Percentiles rank a stretch among this genome's conserved stretches.
Evolutionary conservation across 2,113 vertebrate species (phyloP).

Genomic region (Poecile atricapillus): DNA sequence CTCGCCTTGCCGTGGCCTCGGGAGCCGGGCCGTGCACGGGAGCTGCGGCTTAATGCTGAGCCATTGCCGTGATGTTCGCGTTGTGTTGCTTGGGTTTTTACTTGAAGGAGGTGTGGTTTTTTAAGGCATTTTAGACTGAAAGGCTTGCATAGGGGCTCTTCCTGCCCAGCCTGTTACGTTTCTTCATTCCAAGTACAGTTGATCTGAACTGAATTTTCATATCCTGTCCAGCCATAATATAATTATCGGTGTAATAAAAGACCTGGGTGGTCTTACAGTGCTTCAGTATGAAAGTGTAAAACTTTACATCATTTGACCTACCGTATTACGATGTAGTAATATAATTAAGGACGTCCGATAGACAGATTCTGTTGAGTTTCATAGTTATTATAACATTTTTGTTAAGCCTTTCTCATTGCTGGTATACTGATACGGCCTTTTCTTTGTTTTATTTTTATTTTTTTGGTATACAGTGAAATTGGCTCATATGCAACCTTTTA

Average conservation of each 20-base stretch:
- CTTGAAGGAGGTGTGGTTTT: background rate
- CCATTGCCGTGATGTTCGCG: accelerated
- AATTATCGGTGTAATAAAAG: background rate
- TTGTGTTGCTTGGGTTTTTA: accelerated
- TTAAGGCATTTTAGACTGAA: background rate
- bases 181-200: background rate
- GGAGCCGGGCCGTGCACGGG: accelerated
- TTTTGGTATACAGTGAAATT: background rate
- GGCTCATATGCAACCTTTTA: background rate
- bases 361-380: background rate
- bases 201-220: background rate
- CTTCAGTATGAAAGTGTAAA: accelerated
- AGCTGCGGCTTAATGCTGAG: accelerated
- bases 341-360: background rate
- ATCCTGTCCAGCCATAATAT: background rate
- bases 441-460: background rate
- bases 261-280: background rate
- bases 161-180: background rate
- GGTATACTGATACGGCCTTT: accelerated
- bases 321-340: accelerated
- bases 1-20: accelerated
- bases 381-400: background rate
- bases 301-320: background rate
- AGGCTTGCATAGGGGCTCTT: accelerated
- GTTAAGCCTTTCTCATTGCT: background rate